Percentiles rank a stretch among this genome's conserved stretches.
Evolutionary conservation across 2,888 invertebrate genomes (phyloP).

Genomic region (Opisthograptis luteolata): DNA sequence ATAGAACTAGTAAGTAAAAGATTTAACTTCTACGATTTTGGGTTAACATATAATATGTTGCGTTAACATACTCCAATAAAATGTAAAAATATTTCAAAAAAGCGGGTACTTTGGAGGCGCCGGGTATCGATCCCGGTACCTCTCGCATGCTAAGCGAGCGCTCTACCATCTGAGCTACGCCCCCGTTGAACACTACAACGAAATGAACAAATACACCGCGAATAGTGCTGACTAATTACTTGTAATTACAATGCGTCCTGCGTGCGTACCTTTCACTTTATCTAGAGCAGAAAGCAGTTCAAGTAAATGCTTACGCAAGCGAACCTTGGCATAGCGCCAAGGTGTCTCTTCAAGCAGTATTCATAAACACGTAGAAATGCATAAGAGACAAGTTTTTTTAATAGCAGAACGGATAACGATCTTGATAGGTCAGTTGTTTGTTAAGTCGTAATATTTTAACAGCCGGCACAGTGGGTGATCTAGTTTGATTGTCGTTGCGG

Average conservation of each 20-base stretch:
- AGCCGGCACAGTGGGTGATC: too few species aligned
- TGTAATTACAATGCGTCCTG: constrained; percentile 29
- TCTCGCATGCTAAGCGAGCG: constrained; percentile 85
- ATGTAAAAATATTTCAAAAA: constrained; percentile 17
- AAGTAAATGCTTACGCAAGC: constrained; percentile 10
- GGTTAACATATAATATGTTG: background rate
- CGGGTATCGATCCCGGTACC: constrained; percentile 85
- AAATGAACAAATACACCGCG: constrained; percentile 19
- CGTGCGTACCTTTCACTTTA: constrained; percentile 35
- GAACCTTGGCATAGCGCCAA: constrained; percentile 33
- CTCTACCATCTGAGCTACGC: constrained; percentile 83
- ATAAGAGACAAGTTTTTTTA: background rate
- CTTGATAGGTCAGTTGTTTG: too few species aligned
- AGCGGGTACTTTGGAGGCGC: constrained; percentile 68
- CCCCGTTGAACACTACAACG: constrained; percentile 18
- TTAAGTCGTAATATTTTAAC: too few species aligned
- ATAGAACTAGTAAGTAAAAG: too few species aligned
- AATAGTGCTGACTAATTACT: constrained; percentile 20
- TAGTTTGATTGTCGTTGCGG: too few species aligned
- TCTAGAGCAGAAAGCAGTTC: constrained; percentile 31
- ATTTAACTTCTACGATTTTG: too few species aligned
- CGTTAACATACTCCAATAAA: background rate
- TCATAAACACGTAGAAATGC: background rate
- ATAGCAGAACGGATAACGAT: too few species aligned
- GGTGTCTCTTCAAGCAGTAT: background rate